phyloP scores from a whole-genome alignment of 2,888 invertebrate genomes.

The Metopia argyrocephala region DNA sequence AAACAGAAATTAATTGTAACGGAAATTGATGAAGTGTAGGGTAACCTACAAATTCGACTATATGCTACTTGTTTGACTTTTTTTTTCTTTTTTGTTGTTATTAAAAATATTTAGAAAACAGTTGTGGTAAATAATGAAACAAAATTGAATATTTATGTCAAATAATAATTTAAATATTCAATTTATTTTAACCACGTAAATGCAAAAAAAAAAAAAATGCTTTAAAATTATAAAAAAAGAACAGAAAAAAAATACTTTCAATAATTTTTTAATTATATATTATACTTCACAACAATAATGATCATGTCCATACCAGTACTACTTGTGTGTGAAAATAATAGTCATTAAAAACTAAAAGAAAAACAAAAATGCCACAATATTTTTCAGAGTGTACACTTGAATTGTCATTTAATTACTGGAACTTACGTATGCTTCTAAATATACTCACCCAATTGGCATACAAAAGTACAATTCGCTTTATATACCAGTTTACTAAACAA shows the following conservation, averaged over 20 bases:
- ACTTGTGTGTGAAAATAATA: constrained; percentile 4
- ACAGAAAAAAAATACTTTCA: background rate
- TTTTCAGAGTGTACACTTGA: constrained; percentile 28
- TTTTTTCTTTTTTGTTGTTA: background rate
- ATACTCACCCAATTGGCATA: no score
- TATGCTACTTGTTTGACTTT: no score
- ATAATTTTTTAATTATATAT: constrained; percentile 32
- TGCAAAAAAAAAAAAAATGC: constrained; percentile 17
- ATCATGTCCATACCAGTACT: constrained; percentile 1
- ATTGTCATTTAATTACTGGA: constrained; percentile 25
- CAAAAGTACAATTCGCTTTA: no score
- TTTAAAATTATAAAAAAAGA: constrained; percentile 6
- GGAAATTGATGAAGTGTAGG: no score
- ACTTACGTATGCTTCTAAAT: no score
- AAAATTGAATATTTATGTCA: constrained; percentile 40
- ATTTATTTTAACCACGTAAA: constrained; percentile 33
- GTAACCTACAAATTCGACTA: no score
- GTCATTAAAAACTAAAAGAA: background rate
- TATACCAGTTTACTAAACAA: background rate
- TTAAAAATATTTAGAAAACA: background rate
- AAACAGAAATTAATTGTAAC: no score
- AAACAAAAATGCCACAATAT: constrained; percentile 14
- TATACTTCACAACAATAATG: constrained; percentile 8
- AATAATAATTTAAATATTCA: constrained; percentile 42
- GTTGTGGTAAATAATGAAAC: background rate